Evolutionary conservation across 2,113 vertebrate genomes (phyloP).

Genomic region (Thalassarche chlororhynchos): DNA sequence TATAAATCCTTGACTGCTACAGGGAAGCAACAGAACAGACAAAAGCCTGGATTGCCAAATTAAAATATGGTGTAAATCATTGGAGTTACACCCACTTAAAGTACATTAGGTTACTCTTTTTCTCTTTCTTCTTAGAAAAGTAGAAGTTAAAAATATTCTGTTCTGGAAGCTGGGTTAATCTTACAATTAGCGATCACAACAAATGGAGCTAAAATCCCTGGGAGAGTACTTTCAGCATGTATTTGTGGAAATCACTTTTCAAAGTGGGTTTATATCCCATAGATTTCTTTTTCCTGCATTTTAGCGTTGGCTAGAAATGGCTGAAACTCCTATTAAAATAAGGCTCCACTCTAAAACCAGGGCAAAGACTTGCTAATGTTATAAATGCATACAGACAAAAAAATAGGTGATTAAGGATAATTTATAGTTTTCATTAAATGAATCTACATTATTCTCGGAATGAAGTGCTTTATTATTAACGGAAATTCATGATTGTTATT

Average conservation of each 20-base stretch:
- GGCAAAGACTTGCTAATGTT: neutral
- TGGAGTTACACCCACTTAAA: neutral
- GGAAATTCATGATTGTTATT: slow-evolving; percentile 2
- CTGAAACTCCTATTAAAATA: neutral
- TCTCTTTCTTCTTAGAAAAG: neutral
- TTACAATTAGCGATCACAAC: neutral
- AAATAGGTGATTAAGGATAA: neutral
- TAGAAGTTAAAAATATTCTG: neutral
- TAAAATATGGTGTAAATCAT: neutral
- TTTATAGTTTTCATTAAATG: slow-evolving; percentile 47
- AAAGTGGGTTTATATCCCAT: slow-evolving; percentile 43
- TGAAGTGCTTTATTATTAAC: slow-evolving; percentile 26
- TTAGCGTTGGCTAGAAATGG: slow-evolving; percentile 41
- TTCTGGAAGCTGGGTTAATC: neutral
- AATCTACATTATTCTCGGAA: neutral
- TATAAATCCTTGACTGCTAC: slow-evolving; percentile 32
- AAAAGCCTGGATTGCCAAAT: neutral
- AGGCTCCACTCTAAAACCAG: neutral
- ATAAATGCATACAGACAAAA: neutral
- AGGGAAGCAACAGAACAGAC: neutral
- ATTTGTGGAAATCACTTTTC: slow-evolving; percentile 55
- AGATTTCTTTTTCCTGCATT: slow-evolving; percentile 36
- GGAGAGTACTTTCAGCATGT: neutral
- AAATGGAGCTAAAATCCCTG: neutral
- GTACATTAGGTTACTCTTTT: neutral